Conservation (phyloP, 1,140 invertebrate species). For the Hestina assimilis region DNA sequence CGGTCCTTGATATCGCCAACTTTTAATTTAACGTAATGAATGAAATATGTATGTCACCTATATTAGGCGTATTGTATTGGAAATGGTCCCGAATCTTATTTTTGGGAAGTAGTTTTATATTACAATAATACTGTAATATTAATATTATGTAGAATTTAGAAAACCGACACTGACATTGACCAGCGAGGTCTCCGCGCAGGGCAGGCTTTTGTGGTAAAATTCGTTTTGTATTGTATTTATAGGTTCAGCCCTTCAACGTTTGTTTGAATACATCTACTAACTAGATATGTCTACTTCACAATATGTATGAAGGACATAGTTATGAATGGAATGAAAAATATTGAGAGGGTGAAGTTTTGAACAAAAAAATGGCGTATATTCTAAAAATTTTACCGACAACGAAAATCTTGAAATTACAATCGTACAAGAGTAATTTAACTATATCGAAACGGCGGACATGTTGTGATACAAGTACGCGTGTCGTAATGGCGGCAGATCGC, state of each 20-base stretch:
- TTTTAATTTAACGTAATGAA: conserved; percentile 42
- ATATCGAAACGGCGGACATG: conserved; percentile 31
- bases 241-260: neutral
- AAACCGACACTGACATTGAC: neutral
- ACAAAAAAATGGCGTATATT: too few species aligned
- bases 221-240: neutral
- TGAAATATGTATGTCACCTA: conserved; percentile 40
- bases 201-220: neutral
- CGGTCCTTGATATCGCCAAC: conserved; percentile 42
- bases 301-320: too few species aligned
- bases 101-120: too few species aligned
- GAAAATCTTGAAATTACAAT: neutral
- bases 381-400: neutral
- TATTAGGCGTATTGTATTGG: conserved; percentile 14
- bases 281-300: too few species aligned
- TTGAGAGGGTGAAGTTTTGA: too few species aligned
- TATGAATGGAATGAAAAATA: too few species aligned
- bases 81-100: too few species aligned
- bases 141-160: neutral
- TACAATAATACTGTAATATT: neutral
- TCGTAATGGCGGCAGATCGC: conserved; percentile 56
- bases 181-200: neutral
- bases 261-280: neutral
- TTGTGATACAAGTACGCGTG: conserved; percentile 46
- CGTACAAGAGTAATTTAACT: conserved; percentile 6